Conservation (phyloP, 2,797 vertebrate species). For the Acrossocheilus wenchowensis region DNA sequence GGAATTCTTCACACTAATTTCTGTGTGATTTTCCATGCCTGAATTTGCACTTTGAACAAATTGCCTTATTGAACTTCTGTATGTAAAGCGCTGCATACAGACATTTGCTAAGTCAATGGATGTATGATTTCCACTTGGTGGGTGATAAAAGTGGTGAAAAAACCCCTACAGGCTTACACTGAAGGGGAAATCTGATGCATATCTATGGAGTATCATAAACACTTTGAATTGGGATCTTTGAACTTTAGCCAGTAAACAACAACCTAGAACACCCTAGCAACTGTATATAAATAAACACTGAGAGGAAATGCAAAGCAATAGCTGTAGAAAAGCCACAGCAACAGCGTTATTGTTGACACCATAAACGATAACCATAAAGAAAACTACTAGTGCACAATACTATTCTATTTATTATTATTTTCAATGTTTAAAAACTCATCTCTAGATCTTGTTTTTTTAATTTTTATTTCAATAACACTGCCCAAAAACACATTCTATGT, state of each 20-base stretch:
- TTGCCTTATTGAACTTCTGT: not conserved
- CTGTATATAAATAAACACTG: not conserved
- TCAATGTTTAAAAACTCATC: not conserved
- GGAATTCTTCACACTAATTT: constrained; percentile 44
- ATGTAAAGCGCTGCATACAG: not conserved
- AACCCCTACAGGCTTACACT: not conserved
- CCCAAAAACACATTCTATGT: not conserved
- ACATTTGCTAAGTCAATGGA: not conserved
- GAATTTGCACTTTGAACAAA: constrained; percentile 23
- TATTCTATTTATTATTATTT: not conserved
- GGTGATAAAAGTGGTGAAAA: not conserved
- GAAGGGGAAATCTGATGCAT: not conserved
- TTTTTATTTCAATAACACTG: too few relatives aligned
- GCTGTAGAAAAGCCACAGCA: not conserved
- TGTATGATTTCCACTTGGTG: not conserved
- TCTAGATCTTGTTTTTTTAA: too few relatives aligned
- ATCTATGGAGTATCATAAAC: not conserved
- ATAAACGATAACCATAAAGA: not conserved
- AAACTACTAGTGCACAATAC: not conserved
- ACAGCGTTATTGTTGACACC: not conserved
- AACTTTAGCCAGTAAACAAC: not conserved
- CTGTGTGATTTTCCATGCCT: constrained; percentile 42
- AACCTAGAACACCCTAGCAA: not conserved
- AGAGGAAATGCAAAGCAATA: not conserved
- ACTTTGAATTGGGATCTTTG: not conserved